Conservation (phyloP, 1,140 invertebrate genomes). For the Nymphalis io region DNA sequence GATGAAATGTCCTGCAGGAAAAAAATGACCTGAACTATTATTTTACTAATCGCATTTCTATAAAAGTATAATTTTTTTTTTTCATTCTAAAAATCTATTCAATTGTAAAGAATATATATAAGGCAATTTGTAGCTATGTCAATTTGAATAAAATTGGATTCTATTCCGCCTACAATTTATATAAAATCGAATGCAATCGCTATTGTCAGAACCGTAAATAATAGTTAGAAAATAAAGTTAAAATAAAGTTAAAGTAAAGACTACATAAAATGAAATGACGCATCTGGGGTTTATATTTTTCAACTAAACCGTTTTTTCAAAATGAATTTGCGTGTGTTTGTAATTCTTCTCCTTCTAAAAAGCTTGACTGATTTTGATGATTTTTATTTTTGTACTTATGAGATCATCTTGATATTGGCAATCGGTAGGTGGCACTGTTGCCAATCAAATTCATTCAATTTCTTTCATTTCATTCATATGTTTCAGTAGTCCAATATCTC, state of each 20-base stretch:
- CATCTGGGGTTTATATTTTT: background rate
- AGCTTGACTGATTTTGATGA: too few species aligned
- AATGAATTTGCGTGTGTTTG: too few species aligned
- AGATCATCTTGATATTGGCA: too few species aligned
- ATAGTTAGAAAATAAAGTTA: slow-evolving; percentile 1
- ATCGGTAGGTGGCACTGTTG: too few species aligned
- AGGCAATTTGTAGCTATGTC: slow-evolving; percentile 23
- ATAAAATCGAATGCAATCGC: slow-evolving; percentile 23
- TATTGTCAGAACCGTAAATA: slow-evolving; percentile 19
- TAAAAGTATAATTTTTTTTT: background rate
- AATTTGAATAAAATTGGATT: slow-evolving; percentile 7
- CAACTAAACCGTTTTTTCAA: too few species aligned
- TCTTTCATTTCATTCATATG: too few species aligned
- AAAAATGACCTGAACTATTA: slow-evolving; percentile 18
- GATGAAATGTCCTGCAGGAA: slow-evolving; percentile 18
- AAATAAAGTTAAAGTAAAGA: too few species aligned
- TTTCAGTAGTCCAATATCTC: too few species aligned
- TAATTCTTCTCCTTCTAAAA: too few species aligned
- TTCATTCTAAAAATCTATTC: slow-evolving; percentile 13
- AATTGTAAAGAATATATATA: slow-evolving; percentile 18
- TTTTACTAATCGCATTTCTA: slow-evolving; percentile 26
- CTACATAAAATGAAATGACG: slow-evolving; percentile 4
- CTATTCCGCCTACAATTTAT: slow-evolving; percentile 14
- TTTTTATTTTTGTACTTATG: too few species aligned
- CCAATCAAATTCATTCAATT: too few species aligned